Percentiles rank a stretch among this genome's conserved stretches.
phyloP scores from a whole-genome alignment of 2,888 invertebrate genomes.

The Dryobotodes eremita region DNA sequence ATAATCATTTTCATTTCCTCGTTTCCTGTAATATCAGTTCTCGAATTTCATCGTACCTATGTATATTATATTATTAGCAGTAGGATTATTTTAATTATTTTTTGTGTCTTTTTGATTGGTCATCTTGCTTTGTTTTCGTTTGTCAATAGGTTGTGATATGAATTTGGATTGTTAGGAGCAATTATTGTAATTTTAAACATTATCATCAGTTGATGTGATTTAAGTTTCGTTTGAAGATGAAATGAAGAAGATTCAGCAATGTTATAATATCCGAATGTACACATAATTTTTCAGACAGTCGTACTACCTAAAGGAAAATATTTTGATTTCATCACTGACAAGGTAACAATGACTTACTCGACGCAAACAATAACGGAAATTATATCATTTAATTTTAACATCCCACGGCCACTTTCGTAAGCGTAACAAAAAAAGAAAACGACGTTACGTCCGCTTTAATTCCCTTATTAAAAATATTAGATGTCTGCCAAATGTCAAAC shows the following conservation, averaged over 20 bases:
- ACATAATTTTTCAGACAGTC: too few species aligned
- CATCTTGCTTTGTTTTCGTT: not conserved
- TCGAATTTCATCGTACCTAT: not conserved
- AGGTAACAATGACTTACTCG: constrained; percentile 20
- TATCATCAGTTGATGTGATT: not conserved
- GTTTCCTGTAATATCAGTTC: constrained; percentile 49
- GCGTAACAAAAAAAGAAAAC: constrained; percentile 57
- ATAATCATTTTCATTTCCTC: constrained; percentile 45
- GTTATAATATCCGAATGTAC: not conserved
- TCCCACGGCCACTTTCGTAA: constrained; percentile 53
- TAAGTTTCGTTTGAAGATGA: not conserved
- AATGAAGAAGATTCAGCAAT: not conserved
- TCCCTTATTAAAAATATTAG: constrained; percentile 50
- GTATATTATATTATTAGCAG: not conserved
- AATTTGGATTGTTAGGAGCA: not conserved
- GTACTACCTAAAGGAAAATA: not conserved
- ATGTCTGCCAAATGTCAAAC: constrained; percentile 54
- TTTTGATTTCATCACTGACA: constrained; percentile 16
- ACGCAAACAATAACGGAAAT: constrained; percentile 36
- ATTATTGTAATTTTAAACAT: not conserved
- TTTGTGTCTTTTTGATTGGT: not conserved
- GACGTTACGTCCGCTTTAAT: constrained; percentile 15
- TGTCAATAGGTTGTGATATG: not conserved
- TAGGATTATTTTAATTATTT: not conserved
- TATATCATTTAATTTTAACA: constrained; percentile 46